These are phyloP conservation scores for Vesta saturnalis DNA, from an alignment of 2,888 invertebrate genomes.

Conservation along the genomic window DNA sequence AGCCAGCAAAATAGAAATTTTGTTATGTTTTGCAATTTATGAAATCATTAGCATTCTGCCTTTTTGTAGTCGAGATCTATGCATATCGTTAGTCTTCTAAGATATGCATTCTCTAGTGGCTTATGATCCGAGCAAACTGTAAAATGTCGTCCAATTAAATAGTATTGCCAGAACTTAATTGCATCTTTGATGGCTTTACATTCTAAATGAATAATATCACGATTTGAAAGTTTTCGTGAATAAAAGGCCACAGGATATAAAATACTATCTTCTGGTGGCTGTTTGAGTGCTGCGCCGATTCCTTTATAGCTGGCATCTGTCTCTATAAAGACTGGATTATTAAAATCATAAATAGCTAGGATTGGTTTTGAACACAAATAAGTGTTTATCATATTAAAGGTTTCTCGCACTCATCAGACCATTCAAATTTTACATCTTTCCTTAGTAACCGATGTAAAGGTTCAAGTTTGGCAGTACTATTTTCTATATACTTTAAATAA, in stretches of 20 bases:
- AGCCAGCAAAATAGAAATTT: too few relatives aligned
- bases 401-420: constrained; percentile 22
- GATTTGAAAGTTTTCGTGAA: constrained; percentile 41
- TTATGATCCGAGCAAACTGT: too few relatives aligned
- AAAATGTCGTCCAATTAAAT: too few relatives aligned
- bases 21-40: neutral
- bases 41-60: neutral
- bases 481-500: constrained; percentile 21
- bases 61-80: neutral
- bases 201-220: constrained; percentile 42
- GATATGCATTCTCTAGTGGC: too few relatives aligned
- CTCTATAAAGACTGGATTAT: neutral
- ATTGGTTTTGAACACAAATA: constrained; percentile 17
- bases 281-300: constrained; percentile 44
- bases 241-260: constrained; percentile 37
- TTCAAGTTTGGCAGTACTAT: constrained; percentile 22
- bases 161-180: constrained; percentile 45
- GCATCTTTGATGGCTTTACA: constrained; percentile 45
- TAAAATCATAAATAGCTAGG: constrained; percentile 7
- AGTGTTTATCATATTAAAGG: constrained; percentile 20
- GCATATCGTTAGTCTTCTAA: neutral
- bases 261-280: constrained; percentile 36
- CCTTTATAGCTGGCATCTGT: constrained; percentile 40
- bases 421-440: constrained; percentile 21
- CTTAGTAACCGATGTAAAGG: constrained; percentile 29